Evolutionary conservation across 2,888 invertebrate genomes (phyloP), one percentile per base, ranked within the genome.

Genomic region (Watsonalla binaria): DNA sequence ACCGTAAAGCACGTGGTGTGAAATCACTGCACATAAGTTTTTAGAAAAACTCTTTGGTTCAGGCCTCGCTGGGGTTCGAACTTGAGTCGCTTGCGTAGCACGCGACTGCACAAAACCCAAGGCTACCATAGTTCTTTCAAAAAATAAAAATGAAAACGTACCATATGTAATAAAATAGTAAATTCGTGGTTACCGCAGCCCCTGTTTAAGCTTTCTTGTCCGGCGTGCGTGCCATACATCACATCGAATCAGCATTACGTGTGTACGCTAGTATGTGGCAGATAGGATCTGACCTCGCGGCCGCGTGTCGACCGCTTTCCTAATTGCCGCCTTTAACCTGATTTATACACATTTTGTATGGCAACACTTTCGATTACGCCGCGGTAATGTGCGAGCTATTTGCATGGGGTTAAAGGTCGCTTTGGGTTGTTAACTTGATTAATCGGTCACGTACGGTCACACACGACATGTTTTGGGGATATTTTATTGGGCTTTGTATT

Each of bases 211-310:
- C 42, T 42, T 11, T 8, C 42, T 42, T 42, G 39, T 39, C 8
- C 11, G 13, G 47, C 54, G 57, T 61, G 62, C 66, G 62, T 57
- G 62, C 53, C 71, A 66, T 70, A 68, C 76, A 66, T 76, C 72
- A 72, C 54, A 47, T 45, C 54, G 68, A 74, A 70, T 76, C 70
- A 72, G 70, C 55, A 55, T 66, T 73, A 76, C 72, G 74, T 72
- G 76, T 73, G 74, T 63, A 59, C 58, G 59, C 66, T 65, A 67
- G 60, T 69, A 66, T 69, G 69, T 70, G 65, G 54, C 58, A 61
- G 76, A 76, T 76, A 74, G 52, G 51, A 76, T 76, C 76, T 73
- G 64, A 64, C 68, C 66, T 53, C 55, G 46, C 54, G 42, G 11
- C 42, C 42, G 42, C 42, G 42, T 42, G 42, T 42, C 42, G 42